A percentile compares a stretch with the other conserved stretches of the same genome.
These are phyloP conservation scores for Synaphobranchus kaupii DNA, from an alignment of 2,797 vertebrate genomes.

Conservation along the genomic window DNA sequence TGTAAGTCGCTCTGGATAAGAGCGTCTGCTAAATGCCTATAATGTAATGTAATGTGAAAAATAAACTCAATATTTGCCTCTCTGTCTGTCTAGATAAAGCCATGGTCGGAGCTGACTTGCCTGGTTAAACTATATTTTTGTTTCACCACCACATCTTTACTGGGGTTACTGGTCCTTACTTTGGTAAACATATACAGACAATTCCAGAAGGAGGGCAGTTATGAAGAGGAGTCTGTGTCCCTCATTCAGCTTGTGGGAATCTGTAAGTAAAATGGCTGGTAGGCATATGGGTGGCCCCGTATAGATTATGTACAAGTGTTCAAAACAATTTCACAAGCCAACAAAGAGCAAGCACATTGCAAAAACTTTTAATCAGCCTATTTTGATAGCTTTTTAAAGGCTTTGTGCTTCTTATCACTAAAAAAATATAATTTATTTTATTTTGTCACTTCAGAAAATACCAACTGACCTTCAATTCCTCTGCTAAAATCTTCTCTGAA, in stretches of 20 bases:
- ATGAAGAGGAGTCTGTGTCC: conserved; percentile 76
- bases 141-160: conserved; percentile 73
- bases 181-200: conserved; percentile 70
- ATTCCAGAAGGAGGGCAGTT: conserved; percentile 35
- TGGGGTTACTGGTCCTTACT: conserved; percentile 74
- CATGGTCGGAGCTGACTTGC: conserved; percentile 75
- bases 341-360: background rate
- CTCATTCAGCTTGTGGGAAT: conserved; percentile 80
- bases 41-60: background rate
- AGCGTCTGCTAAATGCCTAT: too few relatives aligned
- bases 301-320: conserved; percentile 7
- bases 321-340: background rate
- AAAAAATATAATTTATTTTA: background rate
- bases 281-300: too few relatives aligned
- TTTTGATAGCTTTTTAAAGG: background rate
- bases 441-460: background rate
- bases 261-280: conserved; percentile 63
- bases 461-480: background rate
- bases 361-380: conserved; percentile 27
- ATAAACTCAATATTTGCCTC: background rate
- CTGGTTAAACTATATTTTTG: conserved; percentile 77
- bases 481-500: background rate
- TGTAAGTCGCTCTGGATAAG: too few relatives aligned
- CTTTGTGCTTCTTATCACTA: background rate
- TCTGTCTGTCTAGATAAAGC: conserved; percentile 71